A percentile compares a stretch with the other conserved stretches of the same genome.
Evolutionary conservation across 2,113 vertebrate genomes (phyloP).

Genomic region (Australoheros scitulus): DNA sequence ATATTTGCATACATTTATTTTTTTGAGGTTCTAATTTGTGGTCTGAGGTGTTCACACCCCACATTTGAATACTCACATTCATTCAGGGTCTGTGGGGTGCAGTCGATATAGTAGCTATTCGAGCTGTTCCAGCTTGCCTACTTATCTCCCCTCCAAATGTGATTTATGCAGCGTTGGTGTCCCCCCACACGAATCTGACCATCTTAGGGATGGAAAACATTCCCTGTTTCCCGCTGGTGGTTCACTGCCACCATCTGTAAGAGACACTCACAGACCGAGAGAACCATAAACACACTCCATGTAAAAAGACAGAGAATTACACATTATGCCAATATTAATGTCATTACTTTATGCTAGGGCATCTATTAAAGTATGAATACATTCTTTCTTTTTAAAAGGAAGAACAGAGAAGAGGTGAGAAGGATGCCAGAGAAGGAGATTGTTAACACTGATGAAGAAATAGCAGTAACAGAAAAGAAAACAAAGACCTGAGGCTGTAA

Average conservation of each 20-base stretch:
- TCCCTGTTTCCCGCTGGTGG: slow-evolving; percentile 56
- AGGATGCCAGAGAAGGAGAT: background rate
- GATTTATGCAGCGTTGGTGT: slow-evolving; percentile 64
- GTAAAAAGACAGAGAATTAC: slow-evolving; percentile 38
- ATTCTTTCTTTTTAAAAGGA: background rate
- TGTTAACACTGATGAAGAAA: slow-evolving; percentile 6
- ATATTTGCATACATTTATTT: background rate
- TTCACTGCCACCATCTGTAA: slow-evolving; percentile 56
- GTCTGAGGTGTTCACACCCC: background rate
- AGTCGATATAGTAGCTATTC: slow-evolving; percentile 31
- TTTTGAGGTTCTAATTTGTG: background rate
- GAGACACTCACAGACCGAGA: slow-evolving; percentile 51
- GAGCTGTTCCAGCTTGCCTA: slow-evolving; percentile 53
- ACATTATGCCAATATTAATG: background rate
- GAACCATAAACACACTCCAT: slow-evolving; percentile 51
- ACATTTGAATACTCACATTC: slow-evolving; percentile 29
- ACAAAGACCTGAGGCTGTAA: background rate
- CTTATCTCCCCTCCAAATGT: slow-evolving; percentile 63
- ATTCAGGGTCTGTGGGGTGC: slow-evolving; percentile 39
- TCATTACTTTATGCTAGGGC: background rate
- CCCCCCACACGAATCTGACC: slow-evolving; percentile 74
- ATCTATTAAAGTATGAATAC: background rate
- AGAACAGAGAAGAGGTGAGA: background rate
- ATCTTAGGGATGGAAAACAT: slow-evolving; percentile 82
- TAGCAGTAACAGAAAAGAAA: background rate